Percentiles rank a stretch among this genome's conserved stretches.
Conservation (phyloP, 2,888 invertebrate genomes). For the Dysmachus trigonus region DNA sequence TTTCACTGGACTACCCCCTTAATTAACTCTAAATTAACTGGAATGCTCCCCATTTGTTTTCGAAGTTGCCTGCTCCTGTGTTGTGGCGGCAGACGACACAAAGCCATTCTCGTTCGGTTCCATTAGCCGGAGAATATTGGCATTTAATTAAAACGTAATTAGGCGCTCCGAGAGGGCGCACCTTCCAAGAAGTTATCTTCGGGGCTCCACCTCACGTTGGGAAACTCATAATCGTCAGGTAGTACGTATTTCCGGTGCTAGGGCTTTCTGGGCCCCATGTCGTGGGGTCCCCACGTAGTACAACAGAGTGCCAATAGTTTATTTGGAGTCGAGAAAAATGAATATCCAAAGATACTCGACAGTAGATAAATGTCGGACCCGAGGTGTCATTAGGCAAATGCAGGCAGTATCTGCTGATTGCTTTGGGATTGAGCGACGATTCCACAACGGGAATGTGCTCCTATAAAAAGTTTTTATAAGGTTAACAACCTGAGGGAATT, state of each 20-base stretch:
- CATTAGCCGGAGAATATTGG: not conserved
- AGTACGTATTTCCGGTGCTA: not conserved
- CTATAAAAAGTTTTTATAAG: slow-evolving; percentile 19
- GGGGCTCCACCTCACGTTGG: not conserved
- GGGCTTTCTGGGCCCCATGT: not conserved
- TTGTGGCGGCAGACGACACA: not conserved
- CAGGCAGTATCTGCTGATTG: not conserved
- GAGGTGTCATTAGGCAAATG: slow-evolving; percentile 24
- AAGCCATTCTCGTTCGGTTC: not conserved
- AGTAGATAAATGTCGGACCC: not conserved
- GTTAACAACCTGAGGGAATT: slow-evolving; percentile 16
- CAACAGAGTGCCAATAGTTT: not conserved
- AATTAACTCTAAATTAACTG: slow-evolving; percentile 1
- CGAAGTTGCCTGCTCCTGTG: not conserved
- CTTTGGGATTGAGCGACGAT: not conserved
- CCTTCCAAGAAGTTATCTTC: not conserved
- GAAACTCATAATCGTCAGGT: not conserved
- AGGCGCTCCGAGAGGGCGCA: not conserved
- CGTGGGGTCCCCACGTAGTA: not conserved
- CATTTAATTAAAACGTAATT: slow-evolving; percentile 27
- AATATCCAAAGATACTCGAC: not conserved
- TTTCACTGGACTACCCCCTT: no score
- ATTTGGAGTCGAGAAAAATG: not conserved
- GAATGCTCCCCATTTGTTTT: not conserved
- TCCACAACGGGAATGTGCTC: slow-evolving; percentile 6